Evolutionary conservation across 1,140 invertebrate genomes (phyloP).

Genomic region (Drusus annulatus): DNA sequence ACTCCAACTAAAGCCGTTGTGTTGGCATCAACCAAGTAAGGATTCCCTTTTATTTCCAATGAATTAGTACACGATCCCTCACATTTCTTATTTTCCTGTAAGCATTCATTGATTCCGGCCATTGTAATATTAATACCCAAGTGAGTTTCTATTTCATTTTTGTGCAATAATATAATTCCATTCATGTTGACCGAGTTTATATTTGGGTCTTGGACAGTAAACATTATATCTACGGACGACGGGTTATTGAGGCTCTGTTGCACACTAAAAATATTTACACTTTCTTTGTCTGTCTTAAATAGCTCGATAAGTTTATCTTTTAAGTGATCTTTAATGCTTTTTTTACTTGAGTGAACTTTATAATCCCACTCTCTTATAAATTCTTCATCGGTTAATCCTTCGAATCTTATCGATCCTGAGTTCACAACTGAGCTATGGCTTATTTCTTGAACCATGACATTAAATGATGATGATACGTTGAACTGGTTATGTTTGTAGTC

Average conservation of each 20-base stretch:
- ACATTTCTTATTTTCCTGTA: slow-evolving; percentile 75
- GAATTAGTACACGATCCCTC: slow-evolving; percentile 77
- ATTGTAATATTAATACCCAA: slow-evolving; percentile 79
- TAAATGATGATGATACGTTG: slow-evolving; percentile 74
- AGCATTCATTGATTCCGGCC: slow-evolving; percentile 81
- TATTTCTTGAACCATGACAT: slow-evolving; percentile 76
- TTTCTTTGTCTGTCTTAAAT: slow-evolving; percentile 71
- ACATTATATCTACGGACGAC: slow-evolving; percentile 76
- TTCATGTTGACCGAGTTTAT: slow-evolving; percentile 78
- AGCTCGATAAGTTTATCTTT: slow-evolving; percentile 72
- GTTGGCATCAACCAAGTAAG: slow-evolving; percentile 83
- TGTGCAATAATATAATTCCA: slow-evolving; percentile 76
- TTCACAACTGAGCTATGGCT: slow-evolving; percentile 78
- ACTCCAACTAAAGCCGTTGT: slow-evolving; percentile 79
- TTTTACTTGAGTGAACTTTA: slow-evolving; percentile 58
- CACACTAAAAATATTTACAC: slow-evolving; percentile 80
- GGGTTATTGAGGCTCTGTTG: slow-evolving; percentile 70
- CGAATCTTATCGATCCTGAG: slow-evolving; percentile 77
- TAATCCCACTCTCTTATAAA: slow-evolving; percentile 76
- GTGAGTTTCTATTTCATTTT: slow-evolving; percentile 75
- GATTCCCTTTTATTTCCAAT: slow-evolving; percentile 75
- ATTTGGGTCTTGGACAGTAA: slow-evolving; percentile 78
- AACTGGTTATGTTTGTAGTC: slow-evolving; percentile 74
- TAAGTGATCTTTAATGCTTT: slow-evolving; percentile 72
- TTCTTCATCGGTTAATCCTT: slow-evolving; percentile 77